These are phyloP conservation scores for Onthophagus taurus DNA, from an alignment of 1,140 invertebrate genomes.

Conservation along the genomic window DNA sequence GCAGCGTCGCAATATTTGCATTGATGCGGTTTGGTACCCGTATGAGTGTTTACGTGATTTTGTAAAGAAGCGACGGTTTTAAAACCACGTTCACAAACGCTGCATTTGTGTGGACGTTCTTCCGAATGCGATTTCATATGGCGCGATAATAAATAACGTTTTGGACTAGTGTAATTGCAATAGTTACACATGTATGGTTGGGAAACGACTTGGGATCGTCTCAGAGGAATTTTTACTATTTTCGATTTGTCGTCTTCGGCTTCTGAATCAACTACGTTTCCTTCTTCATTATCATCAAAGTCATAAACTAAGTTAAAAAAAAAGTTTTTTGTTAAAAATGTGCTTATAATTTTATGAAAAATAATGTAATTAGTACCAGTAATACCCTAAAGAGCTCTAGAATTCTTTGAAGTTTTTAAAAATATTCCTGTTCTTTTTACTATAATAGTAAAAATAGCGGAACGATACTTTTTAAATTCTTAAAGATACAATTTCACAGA, in stretches of 20 bases:
- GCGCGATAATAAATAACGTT: conserved; percentile 78
- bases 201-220: conserved; percentile 59
- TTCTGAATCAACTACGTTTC: conserved; percentile 49
- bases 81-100: conserved; percentile 89
- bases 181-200: conserved; percentile 78
- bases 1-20: conserved; percentile 89
- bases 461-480: no score
- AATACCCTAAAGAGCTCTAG: no score
- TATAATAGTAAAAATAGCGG: no score
- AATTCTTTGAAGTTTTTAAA: no score
- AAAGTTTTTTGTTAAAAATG: neutral
- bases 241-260: conserved; percentile 63
- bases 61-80: conserved; percentile 88
- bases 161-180: conserved; percentile 83
- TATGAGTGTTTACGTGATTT: conserved; percentile 95
- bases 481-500: no score
- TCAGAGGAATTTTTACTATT: conserved; percentile 54
- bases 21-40: conserved; percentile 87
- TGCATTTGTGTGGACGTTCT: conserved; percentile 89
- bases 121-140: conserved; percentile 96
- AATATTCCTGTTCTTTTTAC: no score
- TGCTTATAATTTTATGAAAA: no score
- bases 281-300: conserved; percentile 54
- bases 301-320: conserved; percentile 44
- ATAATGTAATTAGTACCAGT: no score